Evolutionary conservation across 2,113 vertebrate genomes (phyloP), one percentile per base, ranked within the genome.

Genomic region (Ophthalmolycus amberensis): DNA sequence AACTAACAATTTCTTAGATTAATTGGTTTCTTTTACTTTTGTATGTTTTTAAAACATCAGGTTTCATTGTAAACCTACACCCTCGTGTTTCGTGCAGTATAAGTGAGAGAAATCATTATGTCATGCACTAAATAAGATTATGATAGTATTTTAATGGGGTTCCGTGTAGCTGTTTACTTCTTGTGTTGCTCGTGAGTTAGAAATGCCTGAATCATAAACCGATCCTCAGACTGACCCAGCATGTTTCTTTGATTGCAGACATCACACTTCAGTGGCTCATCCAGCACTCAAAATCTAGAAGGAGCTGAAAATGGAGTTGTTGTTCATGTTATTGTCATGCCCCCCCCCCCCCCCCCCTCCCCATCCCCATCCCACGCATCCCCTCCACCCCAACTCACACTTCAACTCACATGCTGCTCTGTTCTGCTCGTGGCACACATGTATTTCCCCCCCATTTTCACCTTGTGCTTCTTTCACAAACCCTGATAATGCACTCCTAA

Each of bases 221-320:
- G 11, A 50, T 50, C 16, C 16, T 72, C 56, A 14, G 37, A 44
- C 66, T 85, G 37, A 90, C 44, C 16, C 15, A 0, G 9, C 44
- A 3, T 79, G 20, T 76, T 64, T 64, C 10, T 71, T 34, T 79
- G 0, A 42, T 85, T 87, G 58, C 90, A 96, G 95, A 96, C 90
- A 96, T 96, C 89, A 96, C 93, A 79, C 94, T 96, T 92, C 95
- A 97, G 71, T 97, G 96, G 96, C 94, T 98, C 90, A 97, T 97
- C 94, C 97, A 96, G 90, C 95, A 98, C 90, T 97, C 95, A 75
- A 97, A 97, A 75, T 96, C 95, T 78, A 89, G 94, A 82, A 96
- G 96, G 72, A 96, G 95, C 90, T 96, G 94, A 96, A 88, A 90
- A 79, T 10, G 42, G 46, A 77, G 59, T 34, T 22, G 50, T 77